Conservation (phyloP, 2,797 vertebrate species). For the Ciconia nigra region DNA sequence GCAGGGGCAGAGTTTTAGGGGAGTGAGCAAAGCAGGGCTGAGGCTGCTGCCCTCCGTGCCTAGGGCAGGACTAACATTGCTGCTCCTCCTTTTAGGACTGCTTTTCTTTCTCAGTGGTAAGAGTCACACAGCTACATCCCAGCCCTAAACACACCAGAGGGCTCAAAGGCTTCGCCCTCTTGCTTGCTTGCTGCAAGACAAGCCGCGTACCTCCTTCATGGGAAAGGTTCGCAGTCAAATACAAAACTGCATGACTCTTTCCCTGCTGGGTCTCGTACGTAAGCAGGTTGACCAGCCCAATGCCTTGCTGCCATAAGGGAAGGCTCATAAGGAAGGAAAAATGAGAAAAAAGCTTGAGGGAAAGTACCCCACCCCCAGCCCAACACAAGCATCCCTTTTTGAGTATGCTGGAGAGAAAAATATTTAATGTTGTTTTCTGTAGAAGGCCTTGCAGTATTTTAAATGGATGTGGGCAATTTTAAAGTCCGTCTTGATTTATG, state of each 20-base stretch:
- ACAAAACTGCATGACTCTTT: background rate
- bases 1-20: background rate
- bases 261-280: background rate
- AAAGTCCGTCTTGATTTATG: background rate
- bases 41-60: accelerated
- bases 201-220: background rate
- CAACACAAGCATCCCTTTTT: background rate
- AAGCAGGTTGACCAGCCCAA: background rate
- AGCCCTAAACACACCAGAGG: background rate
- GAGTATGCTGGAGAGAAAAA: background rate
- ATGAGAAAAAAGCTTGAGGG: background rate
- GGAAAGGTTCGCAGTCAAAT: background rate
- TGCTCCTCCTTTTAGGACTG: background rate
- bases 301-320: background rate
- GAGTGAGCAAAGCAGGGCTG: background rate
- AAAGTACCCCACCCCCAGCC: background rate
- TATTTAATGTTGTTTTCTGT: background rate
- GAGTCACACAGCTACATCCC: background rate
- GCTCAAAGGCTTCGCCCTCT: background rate
- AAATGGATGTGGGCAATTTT: background rate
- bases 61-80: background rate
- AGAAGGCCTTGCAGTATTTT: background rate
- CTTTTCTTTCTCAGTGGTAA: background rate
- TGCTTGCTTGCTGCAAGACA: background rate
- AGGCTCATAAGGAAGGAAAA: background rate